Evolutionary conservation across 2,113 vertebrate genomes (phyloP).

Genomic region (Leucoraja erinaceus): DNA sequence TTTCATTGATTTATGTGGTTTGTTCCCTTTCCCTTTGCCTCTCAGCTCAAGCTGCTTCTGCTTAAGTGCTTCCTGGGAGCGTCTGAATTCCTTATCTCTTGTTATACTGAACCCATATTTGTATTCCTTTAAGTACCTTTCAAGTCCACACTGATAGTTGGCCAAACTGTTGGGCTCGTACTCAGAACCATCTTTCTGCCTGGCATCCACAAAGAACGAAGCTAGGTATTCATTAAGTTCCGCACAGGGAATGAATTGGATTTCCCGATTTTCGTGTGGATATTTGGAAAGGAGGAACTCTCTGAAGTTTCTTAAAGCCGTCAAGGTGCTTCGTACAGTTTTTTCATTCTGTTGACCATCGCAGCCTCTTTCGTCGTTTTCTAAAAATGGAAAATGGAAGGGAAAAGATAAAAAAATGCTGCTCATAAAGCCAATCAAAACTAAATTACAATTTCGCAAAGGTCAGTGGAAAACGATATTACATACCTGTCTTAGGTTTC

Average conservation of each 20-base stretch:
- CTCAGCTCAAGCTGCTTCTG: slow-evolving; percentile 71
- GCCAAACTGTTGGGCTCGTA: slow-evolving; percentile 77
- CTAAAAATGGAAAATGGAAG: slow-evolving; percentile 52
- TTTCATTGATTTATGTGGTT: slow-evolving; percentile 79
- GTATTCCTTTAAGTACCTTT: slow-evolving; percentile 73
- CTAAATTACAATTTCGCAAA: slow-evolving; percentile 47
- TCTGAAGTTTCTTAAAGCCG: slow-evolving; percentile 71
- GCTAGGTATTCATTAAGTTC: slow-evolving; percentile 73
- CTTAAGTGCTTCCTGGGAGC: slow-evolving; percentile 74
- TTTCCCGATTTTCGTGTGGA: slow-evolving; percentile 68
- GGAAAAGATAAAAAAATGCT: slow-evolving; percentile 35
- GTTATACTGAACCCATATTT: slow-evolving; percentile 75
- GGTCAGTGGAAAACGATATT: slow-evolving; percentile 44
- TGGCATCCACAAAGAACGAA: slow-evolving; percentile 75
- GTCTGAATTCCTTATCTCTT: slow-evolving; percentile 72
- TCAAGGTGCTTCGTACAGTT: slow-evolving; percentile 75
- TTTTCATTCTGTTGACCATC: slow-evolving; percentile 79
- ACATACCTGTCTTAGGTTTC: slow-evolving; percentile 46
- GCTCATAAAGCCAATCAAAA: slow-evolving; percentile 44
- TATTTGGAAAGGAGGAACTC: slow-evolving; percentile 78
- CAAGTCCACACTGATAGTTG: slow-evolving; percentile 76
- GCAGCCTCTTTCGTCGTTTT: slow-evolving; percentile 68
- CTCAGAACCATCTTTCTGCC: slow-evolving; percentile 75
- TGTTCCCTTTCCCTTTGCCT: slow-evolving; percentile 76
- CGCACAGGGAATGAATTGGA: slow-evolving; percentile 70